Percentiles rank a stretch among this genome's conserved stretches.
Evolutionary conservation across 2,888 invertebrate genomes (phyloP).

Genomic region (Acronicta alni): DNA sequence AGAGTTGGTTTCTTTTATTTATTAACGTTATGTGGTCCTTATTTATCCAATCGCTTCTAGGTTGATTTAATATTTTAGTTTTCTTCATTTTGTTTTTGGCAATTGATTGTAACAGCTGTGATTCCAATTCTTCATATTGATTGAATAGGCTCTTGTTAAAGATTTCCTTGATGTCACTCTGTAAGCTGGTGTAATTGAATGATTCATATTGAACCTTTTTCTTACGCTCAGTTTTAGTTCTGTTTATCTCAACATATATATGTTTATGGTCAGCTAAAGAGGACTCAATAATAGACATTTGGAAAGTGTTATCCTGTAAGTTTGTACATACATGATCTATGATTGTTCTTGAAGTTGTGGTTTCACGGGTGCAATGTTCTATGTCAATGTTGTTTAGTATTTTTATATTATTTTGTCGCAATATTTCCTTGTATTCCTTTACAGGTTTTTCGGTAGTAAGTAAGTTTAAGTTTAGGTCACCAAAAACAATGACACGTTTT

Average conservation of each 20-base stretch:
- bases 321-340: conserved; percentile 7
- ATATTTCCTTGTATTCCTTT: conserved; percentile 4
- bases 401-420: conserved; percentile 11
- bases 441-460: conserved; percentile 6
- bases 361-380: conserved; percentile 4
- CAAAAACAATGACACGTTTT: conserved; percentile 3
- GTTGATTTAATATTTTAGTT: conserved; percentile 6
- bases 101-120: conserved; percentile 1
- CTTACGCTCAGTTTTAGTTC: neutral
- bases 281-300: conserved; percentile 14
- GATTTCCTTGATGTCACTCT: neutral
- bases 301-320: conserved; percentile 7
- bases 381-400: conserved; percentile 6
- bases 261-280: conserved; percentile 15
- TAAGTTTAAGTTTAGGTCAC: conserved; percentile 4
- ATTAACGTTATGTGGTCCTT: conserved; percentile 3
- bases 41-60: conserved; percentile 8
- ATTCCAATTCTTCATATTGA: conserved; percentile 5
- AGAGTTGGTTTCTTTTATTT: conserved; percentile 9
- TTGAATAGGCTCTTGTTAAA: neutral
- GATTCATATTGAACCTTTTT: conserved; percentile 3
- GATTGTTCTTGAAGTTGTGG: conserved; percentile 1
- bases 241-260: conserved; percentile 9
- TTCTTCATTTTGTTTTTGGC: conserved; percentile 1
- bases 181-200: neutral